Evolutionary conservation across 1,140 invertebrate genomes (phyloP), one percentile per base, ranked within the genome.

Genomic region (Cotesia chilonis): DNA sequence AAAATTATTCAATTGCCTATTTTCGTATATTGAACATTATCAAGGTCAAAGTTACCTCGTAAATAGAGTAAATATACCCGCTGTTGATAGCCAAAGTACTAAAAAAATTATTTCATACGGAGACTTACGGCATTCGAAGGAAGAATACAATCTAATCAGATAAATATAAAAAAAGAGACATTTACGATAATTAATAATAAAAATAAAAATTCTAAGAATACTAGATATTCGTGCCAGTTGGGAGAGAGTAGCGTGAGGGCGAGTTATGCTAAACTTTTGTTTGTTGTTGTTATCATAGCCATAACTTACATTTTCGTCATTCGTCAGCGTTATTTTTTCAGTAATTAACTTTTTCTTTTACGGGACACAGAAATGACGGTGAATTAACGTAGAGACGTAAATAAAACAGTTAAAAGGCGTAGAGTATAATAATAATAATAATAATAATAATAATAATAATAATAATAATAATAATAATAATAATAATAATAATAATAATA

Each of bases 221-320:
- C 79, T 81, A 81, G 76, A 82, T 47, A 47, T 77, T 84, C 85
- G 84, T 86, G 84, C 85, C 83, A 86, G 83, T 86, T 84, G 83
- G 83, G 84, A 85, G 82, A 82, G 78, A 84, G 79, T 84, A 85
- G 82, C 81, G 81, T 85, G 83, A 83, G 79, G 83, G 76, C 80
- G 78, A 84, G 83, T 82, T 81, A 81, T 77, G 75, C 79, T 81
- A 82, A 80, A 77, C 79, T 78, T 78, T 78, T 76, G 80, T 61
- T 51, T 71, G n/a, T 47, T 47, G 41, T 47, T 47, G 41, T 47
- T 71, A 71, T 71, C 77, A 83, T 82, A 79, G 69, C 69, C 60
- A 82, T 81, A 85, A 86, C 85, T 85, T 86, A 86, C 85, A 86
- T 86, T 86, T 73, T 73, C 71, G 66, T 75, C 71, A 73, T 73